Conservation (phyloP, 2,113 vertebrate genomes). For the Oostethus manadensis region DNA sequence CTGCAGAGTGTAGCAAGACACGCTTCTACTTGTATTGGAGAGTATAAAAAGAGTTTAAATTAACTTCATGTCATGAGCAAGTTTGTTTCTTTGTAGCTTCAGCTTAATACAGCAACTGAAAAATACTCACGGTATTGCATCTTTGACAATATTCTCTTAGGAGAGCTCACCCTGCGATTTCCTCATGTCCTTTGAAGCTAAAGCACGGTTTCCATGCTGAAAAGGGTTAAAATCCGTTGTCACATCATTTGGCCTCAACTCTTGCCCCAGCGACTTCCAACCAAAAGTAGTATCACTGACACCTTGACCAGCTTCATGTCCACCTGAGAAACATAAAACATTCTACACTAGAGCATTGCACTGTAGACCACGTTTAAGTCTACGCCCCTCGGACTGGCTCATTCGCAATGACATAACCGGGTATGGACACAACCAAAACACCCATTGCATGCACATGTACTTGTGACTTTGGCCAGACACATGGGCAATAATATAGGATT, state of each 20-base stretch:
- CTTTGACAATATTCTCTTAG: not conserved
- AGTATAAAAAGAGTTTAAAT: no score
- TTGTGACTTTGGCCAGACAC: no score
- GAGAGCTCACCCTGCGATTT: slow-evolving; percentile 91
- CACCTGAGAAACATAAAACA: slow-evolving; percentile 66
- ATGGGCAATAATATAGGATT: no score
- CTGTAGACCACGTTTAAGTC: no score
- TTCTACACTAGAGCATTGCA: not conserved
- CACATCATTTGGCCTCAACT: slow-evolving; percentile 99
- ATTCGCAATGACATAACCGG: no score
- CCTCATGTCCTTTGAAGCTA: slow-evolving; percentile 99
- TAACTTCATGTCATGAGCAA: no score
- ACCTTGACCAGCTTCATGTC: slow-evolving; percentile 91
- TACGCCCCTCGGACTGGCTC: no score
- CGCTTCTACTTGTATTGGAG: not conserved
- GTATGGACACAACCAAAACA: no score
- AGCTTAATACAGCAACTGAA: no score
- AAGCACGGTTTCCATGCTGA: slow-evolving; percentile 99
- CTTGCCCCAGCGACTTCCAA: slow-evolving; percentile 99
- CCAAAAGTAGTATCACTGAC: slow-evolving; percentile 97
- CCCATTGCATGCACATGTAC: no score
- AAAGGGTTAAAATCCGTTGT: slow-evolving; percentile 90
- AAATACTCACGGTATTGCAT: not conserved
- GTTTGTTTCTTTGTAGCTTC: not conserved
- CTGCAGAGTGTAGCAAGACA: no score